A percentile compares a stretch with the other conserved stretches of the same genome.
Conservation (phyloP, 2,888 invertebrate species). For the Glaucopsyche alexis region DNA sequence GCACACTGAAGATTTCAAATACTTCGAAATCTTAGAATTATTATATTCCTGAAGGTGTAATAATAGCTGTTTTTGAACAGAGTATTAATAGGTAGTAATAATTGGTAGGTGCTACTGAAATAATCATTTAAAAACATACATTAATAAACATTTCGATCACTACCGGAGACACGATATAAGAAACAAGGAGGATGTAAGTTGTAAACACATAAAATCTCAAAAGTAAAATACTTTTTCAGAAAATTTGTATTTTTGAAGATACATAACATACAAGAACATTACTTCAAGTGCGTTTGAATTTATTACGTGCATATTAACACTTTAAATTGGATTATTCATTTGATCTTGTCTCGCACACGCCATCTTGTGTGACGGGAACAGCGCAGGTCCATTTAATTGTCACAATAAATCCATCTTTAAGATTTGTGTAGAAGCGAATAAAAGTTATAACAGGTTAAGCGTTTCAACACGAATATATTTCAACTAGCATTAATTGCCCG, state of each 20-base stretch:
- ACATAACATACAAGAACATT: not conserved
- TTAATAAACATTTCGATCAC: not conserved
- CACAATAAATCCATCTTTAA: conserved; percentile 21
- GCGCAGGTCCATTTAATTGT: conserved; percentile 28
- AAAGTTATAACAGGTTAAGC: conserved; percentile 3
- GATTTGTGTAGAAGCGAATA: conserved; percentile 3
- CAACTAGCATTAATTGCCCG: too few species aligned
- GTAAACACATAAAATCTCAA: not conserved
- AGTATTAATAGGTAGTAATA: not conserved
- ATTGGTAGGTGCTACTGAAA: not conserved
- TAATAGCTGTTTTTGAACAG: not conserved
- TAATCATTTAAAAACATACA: not conserved
- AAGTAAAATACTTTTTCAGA: not conserved
- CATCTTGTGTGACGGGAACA: conserved; percentile 18
- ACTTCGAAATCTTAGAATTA: not conserved
- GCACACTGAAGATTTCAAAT: not conserved
- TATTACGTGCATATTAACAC: conserved; percentile 21
- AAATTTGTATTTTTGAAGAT: not conserved
- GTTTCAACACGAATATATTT: not conserved
- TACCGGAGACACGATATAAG: not conserved
- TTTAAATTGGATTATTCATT: conserved; percentile 26
- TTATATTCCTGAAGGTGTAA: not conserved
- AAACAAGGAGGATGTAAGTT: not conserved
- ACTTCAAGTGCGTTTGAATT: not conserved
- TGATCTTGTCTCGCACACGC: conserved; percentile 16